A percentile compares a stretch with the other conserved stretches of the same genome.
Conservation (phyloP, 2,797 vertebrate genomes). For the Acrossocheilus fasciatus region DNA sequence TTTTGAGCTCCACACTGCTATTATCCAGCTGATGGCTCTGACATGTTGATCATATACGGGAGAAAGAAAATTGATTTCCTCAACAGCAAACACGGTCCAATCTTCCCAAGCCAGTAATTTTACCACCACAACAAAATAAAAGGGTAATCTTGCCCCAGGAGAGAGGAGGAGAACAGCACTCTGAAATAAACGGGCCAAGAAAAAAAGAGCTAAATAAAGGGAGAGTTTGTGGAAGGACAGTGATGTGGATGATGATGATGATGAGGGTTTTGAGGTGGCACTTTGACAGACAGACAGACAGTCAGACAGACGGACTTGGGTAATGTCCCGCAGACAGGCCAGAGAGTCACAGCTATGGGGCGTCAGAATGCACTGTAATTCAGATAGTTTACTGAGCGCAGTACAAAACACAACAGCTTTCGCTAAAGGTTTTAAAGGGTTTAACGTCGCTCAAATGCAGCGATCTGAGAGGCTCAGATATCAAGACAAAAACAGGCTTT, state of each 20-base stretch:
- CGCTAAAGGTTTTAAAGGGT: slow-evolving; percentile 78
- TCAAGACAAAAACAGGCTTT: background rate
- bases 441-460: slow-evolving; percentile 76
- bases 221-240: slow-evolving; percentile 84
- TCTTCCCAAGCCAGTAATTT: slow-evolving; percentile 98
- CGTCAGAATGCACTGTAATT: slow-evolving; percentile 80
- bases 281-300: slow-evolving; percentile 63
- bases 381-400: slow-evolving; percentile 83
- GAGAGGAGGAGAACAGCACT: slow-evolving; percentile 91
- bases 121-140: slow-evolving; percentile 99
- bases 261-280: slow-evolving; percentile 77
- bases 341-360: slow-evolving; percentile 75
- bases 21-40: slow-evolving; percentile 87
- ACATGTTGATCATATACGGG: slow-evolving; percentile 90
- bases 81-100: slow-evolving; percentile 95
- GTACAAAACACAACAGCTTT: slow-evolving; percentile 78
- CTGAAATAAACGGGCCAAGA: slow-evolving; percentile 85
- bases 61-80: slow-evolving; percentile 98
- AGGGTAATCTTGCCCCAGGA: slow-evolving; percentile 94
- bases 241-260: slow-evolving; percentile 83
- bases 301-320: background rate
- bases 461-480: background rate
- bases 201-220: slow-evolving; percentile 74
- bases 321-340: slow-evolving; percentile 71
- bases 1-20: slow-evolving; percentile 83